phyloP scores from a whole-genome alignment of 2,113 vertebrate genomes.

The Copsychus sechellarum region DNA sequence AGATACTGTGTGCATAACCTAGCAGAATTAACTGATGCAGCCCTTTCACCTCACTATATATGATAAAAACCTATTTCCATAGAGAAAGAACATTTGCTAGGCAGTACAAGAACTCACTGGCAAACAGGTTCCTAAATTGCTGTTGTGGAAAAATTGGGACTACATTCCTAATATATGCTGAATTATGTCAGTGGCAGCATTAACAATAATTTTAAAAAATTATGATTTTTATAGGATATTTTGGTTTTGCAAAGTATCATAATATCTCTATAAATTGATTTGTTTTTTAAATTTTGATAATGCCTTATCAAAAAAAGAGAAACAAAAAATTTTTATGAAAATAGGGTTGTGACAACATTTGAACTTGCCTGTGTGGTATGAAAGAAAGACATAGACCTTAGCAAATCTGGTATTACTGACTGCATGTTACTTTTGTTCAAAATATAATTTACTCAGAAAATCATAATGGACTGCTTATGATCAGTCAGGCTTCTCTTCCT shows the following conservation, averaged over 20 bases:
- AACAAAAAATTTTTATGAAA: neutral
- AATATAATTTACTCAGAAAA: neutral
- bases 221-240: neutral
- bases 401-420: neutral
- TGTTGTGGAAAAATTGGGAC: neutral
- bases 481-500: neutral
- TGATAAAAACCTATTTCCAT: neutral
- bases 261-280: neutral
- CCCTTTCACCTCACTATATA: neutral
- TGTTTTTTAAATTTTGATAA: neutral
- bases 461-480: neutral
- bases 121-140: neutral
- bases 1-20: neutral
- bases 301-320: neutral
- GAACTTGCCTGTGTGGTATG: neutral
- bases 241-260: neutral
- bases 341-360: neutral
- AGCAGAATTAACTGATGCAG: neutral
- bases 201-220: neutral
- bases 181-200: neutral
- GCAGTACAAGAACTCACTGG: neutral
- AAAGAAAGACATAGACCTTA: neutral
- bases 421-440: neutral
- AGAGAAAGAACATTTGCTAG: neutral
- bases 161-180: neutral